phyloP scores from a whole-genome alignment of 2,797 vertebrate genomes.

The Platyrinchus mystaceus region DNA sequence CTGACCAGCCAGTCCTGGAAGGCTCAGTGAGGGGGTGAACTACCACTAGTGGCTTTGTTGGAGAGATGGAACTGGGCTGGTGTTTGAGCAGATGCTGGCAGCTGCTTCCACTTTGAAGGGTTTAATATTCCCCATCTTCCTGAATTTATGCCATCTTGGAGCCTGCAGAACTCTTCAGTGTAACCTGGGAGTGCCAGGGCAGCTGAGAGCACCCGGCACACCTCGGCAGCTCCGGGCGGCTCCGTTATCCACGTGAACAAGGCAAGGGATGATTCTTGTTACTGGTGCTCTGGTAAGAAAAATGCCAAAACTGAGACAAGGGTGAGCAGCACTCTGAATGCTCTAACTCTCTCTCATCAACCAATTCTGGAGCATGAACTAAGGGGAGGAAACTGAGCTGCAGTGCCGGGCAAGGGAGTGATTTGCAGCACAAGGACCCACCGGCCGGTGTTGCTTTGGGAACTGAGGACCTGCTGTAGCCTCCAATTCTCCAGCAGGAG shows the following conservation, averaged over 20 bases:
- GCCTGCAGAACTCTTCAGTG: neutral
- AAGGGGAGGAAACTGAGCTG: neutral
- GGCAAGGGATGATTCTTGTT: neutral
- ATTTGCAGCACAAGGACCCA: rapidly evolving
- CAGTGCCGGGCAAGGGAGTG: neutral
- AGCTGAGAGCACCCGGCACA: neutral
- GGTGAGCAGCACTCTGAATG: neutral
- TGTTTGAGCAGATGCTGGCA: constrained; percentile 35
- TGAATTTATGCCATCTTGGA: neutral
- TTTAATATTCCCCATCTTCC: neutral
- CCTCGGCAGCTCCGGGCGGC: neutral
- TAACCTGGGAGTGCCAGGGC: neutral
- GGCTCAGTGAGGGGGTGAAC: neutral
- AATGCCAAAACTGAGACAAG: constrained; percentile 1
- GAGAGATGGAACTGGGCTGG: neutral
- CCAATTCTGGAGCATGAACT: neutral
- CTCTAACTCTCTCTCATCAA: neutral
- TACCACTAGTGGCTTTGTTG: neutral
- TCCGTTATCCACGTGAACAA: rapidly evolving
- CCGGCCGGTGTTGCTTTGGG: neutral
- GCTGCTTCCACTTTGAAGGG: constrained; percentile 19
- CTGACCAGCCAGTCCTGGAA: neutral
- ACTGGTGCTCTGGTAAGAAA: constrained; percentile 24
- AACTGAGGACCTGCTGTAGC: neutral
- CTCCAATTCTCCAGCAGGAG: neutral